Percentiles rank a stretch among this genome's conserved stretches.
Evolutionary conservation across 2,797 vertebrate genomes (phyloP).

Genomic region (Myotis pilosus): DNA sequence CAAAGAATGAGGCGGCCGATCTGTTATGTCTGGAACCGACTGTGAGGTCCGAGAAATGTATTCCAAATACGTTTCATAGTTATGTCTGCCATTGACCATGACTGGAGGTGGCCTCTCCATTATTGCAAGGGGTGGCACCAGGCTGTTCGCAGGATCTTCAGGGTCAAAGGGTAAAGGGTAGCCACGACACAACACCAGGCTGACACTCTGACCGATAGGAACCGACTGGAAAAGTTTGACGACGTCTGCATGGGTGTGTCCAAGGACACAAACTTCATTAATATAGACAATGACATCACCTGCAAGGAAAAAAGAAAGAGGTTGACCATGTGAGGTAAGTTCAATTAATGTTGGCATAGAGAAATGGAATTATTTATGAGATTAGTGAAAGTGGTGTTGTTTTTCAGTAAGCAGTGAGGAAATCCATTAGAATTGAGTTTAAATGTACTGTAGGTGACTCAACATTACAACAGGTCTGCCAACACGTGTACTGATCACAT

Average conservation of each 20-base stretch:
- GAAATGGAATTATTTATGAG: constrained; percentile 64
- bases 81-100: constrained; percentile 94
- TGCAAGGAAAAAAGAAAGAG: constrained; percentile 84
- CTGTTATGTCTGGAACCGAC: constrained; percentile 91
- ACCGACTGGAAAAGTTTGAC: constrained; percentile 99
- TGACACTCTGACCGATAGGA: constrained; percentile 97
- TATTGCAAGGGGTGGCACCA: constrained; percentile 95
- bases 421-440: constrained; percentile 72
- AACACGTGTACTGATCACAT: constrained; percentile 61
- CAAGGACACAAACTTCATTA: constrained; percentile 97
- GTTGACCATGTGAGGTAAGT: constrained; percentile 80
- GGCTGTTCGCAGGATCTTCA: constrained; percentile 92
- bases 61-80: constrained; percentile 98
- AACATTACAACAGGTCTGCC: constrained; percentile 55
- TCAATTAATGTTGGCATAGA: constrained; percentile 68
- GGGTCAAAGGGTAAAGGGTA: constrained; percentile 97
- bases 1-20: constrained; percentile 90
- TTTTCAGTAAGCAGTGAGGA: constrained; percentile 66
- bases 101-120: constrained; percentile 95
- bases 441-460: constrained; percentile 63
- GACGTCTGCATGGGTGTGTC: constrained; percentile 97
- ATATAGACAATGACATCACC: constrained; percentile 99
- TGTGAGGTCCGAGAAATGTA: constrained; percentile 96
- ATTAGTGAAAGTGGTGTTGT: constrained; percentile 31
- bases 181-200: constrained; percentile 95